These are phyloP conservation scores for Gymnoscelis rufifasciata DNA, from an alignment of 2,888 invertebrate genomes.

Conservation along the genomic window DNA sequence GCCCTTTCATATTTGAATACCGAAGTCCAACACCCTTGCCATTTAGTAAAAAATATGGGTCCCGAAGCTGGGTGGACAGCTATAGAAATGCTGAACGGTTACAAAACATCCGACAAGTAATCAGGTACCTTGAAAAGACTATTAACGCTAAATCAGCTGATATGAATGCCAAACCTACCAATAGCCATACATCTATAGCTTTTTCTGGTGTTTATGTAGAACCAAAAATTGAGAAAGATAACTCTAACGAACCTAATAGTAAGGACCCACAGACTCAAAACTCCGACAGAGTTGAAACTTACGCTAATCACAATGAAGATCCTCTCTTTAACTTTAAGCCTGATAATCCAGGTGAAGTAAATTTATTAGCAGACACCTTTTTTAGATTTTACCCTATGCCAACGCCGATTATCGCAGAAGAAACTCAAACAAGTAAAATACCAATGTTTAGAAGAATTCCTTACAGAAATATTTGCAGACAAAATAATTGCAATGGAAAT, in stretches of 20 bases:
- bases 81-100: conserved; percentile 67
- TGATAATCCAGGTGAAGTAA: conserved; percentile 85
- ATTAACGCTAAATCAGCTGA: conserved; percentile 70
- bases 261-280: conserved; percentile 32
- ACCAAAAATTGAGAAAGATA: conserved; percentile 43
- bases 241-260: conserved; percentile 18
- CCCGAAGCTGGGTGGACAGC: conserved; percentile 64
- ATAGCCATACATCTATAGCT: conserved; percentile 47
- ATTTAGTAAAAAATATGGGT: conserved; percentile 57
- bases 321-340: conserved; percentile 86
- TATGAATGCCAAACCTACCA: conserved; percentile 46
- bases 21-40: conserved; percentile 61
- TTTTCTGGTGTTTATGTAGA: conserved; percentile 65
- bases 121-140: conserved; percentile 67
- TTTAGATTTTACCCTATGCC: conserved; percentile 53
- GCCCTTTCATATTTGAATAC: conserved; percentile 72
- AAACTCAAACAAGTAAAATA: conserved; percentile 34
- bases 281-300: conserved; percentile 40
- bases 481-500: conserved; percentile 37
- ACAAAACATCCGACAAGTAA: conserved; percentile 65
- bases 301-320: conserved; percentile 70
- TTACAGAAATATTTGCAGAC: conserved; percentile 40
- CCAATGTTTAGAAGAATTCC: conserved; percentile 53
- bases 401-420: conserved; percentile 31
- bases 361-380: conserved; percentile 81